Conservation (phyloP, 1,140 invertebrate species). For the Listronotus oregonensis region DNA sequence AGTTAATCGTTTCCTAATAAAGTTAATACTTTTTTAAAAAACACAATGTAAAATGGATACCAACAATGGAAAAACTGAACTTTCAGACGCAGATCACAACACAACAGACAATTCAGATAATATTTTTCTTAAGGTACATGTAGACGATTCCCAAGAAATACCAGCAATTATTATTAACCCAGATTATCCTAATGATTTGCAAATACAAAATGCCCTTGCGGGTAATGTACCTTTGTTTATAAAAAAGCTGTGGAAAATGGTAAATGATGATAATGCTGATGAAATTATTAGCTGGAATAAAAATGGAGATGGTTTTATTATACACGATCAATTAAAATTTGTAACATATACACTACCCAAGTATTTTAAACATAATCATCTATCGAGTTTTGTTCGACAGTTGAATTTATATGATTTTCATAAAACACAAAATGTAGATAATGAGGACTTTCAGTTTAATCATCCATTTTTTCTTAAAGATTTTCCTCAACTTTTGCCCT, state of each 20-base stretch:
- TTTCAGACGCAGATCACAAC: background rate
- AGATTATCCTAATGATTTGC: background rate
- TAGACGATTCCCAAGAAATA: background rate
- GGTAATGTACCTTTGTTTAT: constrained; percentile 38
- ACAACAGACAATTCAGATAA: background rate
- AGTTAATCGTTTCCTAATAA: too few species aligned
- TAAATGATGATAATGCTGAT: constrained; percentile 33
- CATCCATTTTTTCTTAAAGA: constrained; percentile 41
- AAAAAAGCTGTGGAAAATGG: constrained; percentile 45
- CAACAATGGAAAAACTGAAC: background rate
- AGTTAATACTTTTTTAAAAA: too few species aligned
- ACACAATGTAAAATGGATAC: too few species aligned
- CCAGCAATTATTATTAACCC: constrained; percentile 18
- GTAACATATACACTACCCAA: constrained; percentile 38
- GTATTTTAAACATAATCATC: constrained; percentile 46
- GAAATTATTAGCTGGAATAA: constrained; percentile 42
- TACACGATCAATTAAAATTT: constrained; percentile 40
- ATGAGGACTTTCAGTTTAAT: constrained; percentile 32
- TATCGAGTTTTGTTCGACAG: constrained; percentile 44
- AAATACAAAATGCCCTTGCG: background rate
- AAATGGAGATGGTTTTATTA: constrained; percentile 42
- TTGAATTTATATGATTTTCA: constrained; percentile 46
- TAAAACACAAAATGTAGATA: constrained; percentile 35
- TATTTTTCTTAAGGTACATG: background rate
- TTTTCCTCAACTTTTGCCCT: constrained; percentile 34